Base-by-base conservation (phyloP, 30 jellyfish, hydroid and myxozoan species). In the Turritopsis rubra region DNA sequence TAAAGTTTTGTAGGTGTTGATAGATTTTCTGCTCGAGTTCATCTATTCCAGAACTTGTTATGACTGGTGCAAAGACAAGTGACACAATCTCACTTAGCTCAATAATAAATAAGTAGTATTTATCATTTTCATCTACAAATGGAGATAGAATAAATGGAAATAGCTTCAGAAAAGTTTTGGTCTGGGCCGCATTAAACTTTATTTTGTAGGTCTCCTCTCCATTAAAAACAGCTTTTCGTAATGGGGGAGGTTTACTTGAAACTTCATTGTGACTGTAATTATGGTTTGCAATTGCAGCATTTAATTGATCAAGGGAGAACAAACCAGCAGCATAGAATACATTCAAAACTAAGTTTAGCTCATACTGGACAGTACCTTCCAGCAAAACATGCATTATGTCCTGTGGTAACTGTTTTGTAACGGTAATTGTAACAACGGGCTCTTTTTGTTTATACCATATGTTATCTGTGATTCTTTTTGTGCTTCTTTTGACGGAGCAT, bases 351-450 rank as follows among this genome's bases (percentile, higher is more conserved):
- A 54, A 26, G 20, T 75, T 70, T 16, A 28, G 8, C 52, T 82
- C 89, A 31, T 84, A 84, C 21, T 73, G 87, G 0, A 75, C 90
- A 25, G 52, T 52, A 18, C 90, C 86, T 84, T 84, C 86, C 8
- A 72, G 73, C 80, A 84, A 52, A 13, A 80, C 53, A 52, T 84
- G 90, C 90, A 84, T 84, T 22, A 84, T 74, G 70, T 84, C 90
- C 23, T 84, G 90, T 18, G 90, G 90, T 8, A 84, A 28, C 41
- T 84, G 90, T 60, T 53, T 74, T 18, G 82, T 29, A n/a, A 84
- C 18, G 73, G 86, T 5, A 84, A 78, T 25, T 72, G n/a, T 52
- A 66, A 53, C 65, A 84, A 28, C 29, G 75, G 9, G 22, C 87
- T 72, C 29, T 65, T 30, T 17, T 60, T 31, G 13, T 53, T 84